phyloP scores from a whole-genome alignment of 2,113 vertebrate genomes.

The Myxocyprinus asiaticus region DNA sequence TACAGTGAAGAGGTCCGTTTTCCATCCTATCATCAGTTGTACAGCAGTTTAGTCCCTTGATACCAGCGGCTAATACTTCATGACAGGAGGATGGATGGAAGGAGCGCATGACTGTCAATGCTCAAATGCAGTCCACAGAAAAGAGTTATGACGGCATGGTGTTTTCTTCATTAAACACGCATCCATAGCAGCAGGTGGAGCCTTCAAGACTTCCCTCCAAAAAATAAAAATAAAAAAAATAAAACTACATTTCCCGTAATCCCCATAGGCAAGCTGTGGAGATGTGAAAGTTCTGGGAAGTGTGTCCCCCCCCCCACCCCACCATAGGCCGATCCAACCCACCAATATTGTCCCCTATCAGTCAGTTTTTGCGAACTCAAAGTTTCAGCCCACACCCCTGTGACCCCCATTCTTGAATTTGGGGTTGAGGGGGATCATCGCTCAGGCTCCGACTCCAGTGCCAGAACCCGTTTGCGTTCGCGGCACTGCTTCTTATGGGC shows the following conservation, averaged over 20 bases:
- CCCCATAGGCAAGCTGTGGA: conserved; percentile 67
- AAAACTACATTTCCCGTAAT: conserved; percentile 55
- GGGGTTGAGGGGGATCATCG: conserved; percentile 76
- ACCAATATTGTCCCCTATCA: conserved; percentile 65
- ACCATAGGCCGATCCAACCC: conserved; percentile 48
- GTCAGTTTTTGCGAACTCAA: conserved; percentile 50
- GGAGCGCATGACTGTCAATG: conserved; percentile 62
- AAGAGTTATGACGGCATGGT: conserved; percentile 60
- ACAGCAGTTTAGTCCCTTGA: conserved; percentile 62
- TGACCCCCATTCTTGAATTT: conserved; percentile 49
- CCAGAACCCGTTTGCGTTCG: conserved; percentile 89
- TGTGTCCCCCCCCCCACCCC: conserved; percentile 52
- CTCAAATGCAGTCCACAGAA: conserved; percentile 62
- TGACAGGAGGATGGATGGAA: conserved; percentile 60
- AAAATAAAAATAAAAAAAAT: conserved; percentile 33
- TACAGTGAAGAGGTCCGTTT: conserved; percentile 80
- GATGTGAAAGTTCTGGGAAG: conserved; percentile 72
- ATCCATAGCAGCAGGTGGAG: conserved; percentile 79
- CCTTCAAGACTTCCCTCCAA: conserved; percentile 62
- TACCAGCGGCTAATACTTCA: conserved; percentile 53
- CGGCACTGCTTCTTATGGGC: conserved; percentile 99
- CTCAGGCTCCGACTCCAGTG: conserved; percentile 91
- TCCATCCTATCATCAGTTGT: conserved; percentile 61
- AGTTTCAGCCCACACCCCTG: conserved; percentile 58
- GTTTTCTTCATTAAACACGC: conserved; percentile 67